These are phyloP conservation scores for Anhinga anhinga DNA, from an alignment of 2,113 vertebrate genomes.

Conservation along the genomic window DNA sequence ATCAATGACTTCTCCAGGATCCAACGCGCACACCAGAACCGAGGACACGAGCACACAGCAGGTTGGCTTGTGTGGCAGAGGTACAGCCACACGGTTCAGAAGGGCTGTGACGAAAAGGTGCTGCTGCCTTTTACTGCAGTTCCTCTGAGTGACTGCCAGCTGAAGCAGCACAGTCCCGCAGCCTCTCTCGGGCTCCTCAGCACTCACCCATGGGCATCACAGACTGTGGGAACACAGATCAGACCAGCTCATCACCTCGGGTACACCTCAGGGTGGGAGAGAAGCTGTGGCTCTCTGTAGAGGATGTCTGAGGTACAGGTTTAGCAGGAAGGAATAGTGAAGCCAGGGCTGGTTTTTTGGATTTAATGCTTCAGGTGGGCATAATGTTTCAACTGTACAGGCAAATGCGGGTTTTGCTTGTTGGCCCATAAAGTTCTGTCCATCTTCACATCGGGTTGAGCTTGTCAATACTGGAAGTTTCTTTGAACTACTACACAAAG, in stretches of 20 bases:
- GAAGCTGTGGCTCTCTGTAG: not conserved
- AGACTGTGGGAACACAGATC: rapidly evolving
- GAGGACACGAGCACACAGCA: not conserved
- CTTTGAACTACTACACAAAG: not conserved
- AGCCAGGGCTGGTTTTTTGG: not conserved
- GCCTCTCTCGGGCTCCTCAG: not conserved
- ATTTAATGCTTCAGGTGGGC: not conserved
- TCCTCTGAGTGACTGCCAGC: not conserved
- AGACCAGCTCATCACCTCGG: not conserved
- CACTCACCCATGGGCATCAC: not conserved
- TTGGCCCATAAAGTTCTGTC: not conserved
- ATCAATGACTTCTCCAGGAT: not conserved
- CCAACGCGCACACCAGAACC: not conserved
- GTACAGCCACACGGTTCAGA: not conserved
- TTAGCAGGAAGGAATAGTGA: not conserved
- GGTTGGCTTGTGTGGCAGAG: not conserved
- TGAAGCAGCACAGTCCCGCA: not conserved
- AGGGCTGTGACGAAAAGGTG: not conserved
- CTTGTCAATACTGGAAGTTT: not conserved
- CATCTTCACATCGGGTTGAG: not conserved
- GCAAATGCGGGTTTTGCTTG: not conserved
- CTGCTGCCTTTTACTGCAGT: not conserved
- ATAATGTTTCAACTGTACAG: not conserved
- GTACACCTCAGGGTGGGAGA: not conserved
- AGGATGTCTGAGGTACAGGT: not conserved